phyloP scores from a whole-genome alignment of 2,888 invertebrate genomes.

The Latheticus oryzae region DNA sequence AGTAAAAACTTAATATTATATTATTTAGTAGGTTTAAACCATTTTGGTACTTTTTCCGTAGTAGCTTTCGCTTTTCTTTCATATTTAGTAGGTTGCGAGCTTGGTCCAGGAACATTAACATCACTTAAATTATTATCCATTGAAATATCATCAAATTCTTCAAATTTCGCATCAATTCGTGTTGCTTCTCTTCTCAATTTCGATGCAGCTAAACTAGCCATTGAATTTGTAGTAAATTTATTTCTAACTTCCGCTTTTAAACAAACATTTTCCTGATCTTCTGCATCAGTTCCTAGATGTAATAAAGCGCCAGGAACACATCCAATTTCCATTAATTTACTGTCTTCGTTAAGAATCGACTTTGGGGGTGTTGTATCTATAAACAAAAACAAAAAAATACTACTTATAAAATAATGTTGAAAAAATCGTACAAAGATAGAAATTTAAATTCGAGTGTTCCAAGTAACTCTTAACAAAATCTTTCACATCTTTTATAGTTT shows the following conservation, averaged over 20 bases:
- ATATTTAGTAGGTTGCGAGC: constrained; percentile 37
- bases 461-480: constrained; percentile 82
- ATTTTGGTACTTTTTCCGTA: constrained; percentile 61
- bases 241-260: constrained; percentile 72
- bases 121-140: constrained; percentile 44
- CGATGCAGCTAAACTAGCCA: constrained; percentile 76
- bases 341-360: constrained; percentile 71
- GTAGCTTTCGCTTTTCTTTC: constrained; percentile 51
- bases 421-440: constrained; percentile 79
- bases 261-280: constrained; percentile 63
- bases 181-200: constrained; percentile 69
- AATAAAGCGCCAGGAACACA: constrained; percentile 84
- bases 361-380: constrained; percentile 89
- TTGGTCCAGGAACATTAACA: constrained; percentile 48
- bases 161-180: constrained; percentile 44
- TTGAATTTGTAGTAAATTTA: constrained; percentile 74
- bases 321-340: constrained; percentile 77
- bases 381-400: constrained; percentile 48
- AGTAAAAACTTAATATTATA: constrained; percentile 20
- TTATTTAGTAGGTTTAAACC: constrained; percentile 60
- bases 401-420: constrained; percentile 47
- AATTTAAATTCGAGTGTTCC: constrained; percentile 76
- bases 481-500: constrained; percentile 77
- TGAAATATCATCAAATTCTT: constrained; percentile 48
- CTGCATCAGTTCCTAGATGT: constrained; percentile 73